Evolutionary conservation across 1,140 invertebrate genomes (phyloP).

Genomic region (Alviniconcha marisindica): DNA sequence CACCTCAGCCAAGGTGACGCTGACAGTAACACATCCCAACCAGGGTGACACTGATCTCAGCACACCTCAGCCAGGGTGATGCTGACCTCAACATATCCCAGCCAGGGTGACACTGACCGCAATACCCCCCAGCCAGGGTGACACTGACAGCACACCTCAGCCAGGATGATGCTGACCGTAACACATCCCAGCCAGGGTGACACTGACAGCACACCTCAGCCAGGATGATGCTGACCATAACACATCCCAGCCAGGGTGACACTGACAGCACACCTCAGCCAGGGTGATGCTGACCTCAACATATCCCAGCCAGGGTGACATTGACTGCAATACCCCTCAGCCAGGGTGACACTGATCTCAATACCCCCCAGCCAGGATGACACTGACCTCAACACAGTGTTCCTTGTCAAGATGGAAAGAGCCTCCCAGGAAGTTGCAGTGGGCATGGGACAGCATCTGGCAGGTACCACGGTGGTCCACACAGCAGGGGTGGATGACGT

Average conservation of each 20-base stretch:
- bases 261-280: too few relatives aligned
- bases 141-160: too few relatives aligned
- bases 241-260: too few relatives aligned
- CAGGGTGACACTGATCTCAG: too few relatives aligned
- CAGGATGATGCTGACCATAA: too few relatives aligned
- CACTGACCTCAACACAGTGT: slow-evolving; percentile 65
- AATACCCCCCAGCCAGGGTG: background rate
- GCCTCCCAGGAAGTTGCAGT: slow-evolving; percentile 63
- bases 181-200: background rate
- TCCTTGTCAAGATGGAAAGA: slow-evolving; percentile 52
- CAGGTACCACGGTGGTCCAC: slow-evolving; percentile 53
- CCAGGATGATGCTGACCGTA: too few relatives aligned
- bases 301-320: background rate
- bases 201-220: background rate
- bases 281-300: background rate
- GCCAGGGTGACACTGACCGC: background rate
- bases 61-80: too few relatives aligned
- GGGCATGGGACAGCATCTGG: slow-evolving; percentile 59
- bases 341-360: background rate
- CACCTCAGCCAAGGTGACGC: too few relatives aligned
- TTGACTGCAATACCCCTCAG: background rate
- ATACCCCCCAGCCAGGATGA: background rate
- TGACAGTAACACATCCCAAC: too few relatives aligned
- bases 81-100: too few relatives aligned
- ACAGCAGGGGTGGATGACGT: slow-evolving; percentile 65